Percentiles rank a stretch among this genome's conserved stretches.
Conservation (phyloP, 1,140 invertebrate species). For the Mya arenaria region DNA sequence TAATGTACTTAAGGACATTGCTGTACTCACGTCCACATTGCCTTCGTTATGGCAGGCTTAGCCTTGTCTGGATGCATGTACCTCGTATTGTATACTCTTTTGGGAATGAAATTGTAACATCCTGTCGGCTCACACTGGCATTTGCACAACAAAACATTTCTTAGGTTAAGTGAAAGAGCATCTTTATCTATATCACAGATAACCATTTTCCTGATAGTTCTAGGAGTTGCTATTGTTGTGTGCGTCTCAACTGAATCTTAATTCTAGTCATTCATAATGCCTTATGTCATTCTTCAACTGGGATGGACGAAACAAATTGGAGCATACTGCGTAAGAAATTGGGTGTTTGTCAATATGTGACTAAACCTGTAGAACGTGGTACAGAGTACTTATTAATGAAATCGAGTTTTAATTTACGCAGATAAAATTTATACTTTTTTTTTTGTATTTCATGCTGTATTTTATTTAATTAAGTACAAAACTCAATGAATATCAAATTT, state of each 20-base stretch:
- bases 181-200: conserved; percentile 3
- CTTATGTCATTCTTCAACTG: conserved; percentile 39
- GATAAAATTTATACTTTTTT: too few species aligned
- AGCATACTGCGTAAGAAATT: conserved; percentile 14
- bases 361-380: too few species aligned
- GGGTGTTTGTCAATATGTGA: too few species aligned
- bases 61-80: conserved; percentile 3
- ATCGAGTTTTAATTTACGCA: too few species aligned
- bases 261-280: conserved; percentile 38
- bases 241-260: conserved; percentile 49
- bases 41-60: conserved; percentile 42
- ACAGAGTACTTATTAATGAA: too few species aligned
- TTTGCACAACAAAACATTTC: not conserved
- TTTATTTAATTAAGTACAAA: too few species aligned
- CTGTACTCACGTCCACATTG: not conserved
- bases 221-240: conserved; percentile 7
- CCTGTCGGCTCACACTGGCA: not conserved
- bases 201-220: conserved; percentile 18
- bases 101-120: conserved; percentile 12
- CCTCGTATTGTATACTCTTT: not conserved
- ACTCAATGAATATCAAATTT: too few species aligned
- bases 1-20: too few species aligned
- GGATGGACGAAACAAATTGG: conserved; percentile 53
- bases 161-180: not conserved
- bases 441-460: too few species aligned